phyloP scores from a whole-genome alignment of 2,113 vertebrate genomes.

The Tyto alba region DNA sequence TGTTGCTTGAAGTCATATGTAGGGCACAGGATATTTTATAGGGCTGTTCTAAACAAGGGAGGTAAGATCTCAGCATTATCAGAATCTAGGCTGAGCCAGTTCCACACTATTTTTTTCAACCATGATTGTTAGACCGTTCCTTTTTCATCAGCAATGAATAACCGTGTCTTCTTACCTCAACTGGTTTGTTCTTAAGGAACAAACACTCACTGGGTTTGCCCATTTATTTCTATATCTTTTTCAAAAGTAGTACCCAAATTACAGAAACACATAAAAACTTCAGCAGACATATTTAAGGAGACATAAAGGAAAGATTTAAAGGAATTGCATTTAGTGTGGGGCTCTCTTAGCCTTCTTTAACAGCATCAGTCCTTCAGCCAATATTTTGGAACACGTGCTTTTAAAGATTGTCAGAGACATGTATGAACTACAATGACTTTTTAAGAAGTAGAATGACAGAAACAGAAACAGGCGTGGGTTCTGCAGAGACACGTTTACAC shows the following conservation, averaged over 20 bases:
- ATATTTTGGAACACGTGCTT: neutral
- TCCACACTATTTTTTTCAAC: neutral
- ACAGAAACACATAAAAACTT: neutral
- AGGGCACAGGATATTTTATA: neutral
- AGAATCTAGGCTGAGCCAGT: neutral
- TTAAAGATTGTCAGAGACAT: neutral
- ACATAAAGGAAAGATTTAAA: neutral
- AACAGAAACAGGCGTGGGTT: neutral
- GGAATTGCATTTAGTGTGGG: neutral
- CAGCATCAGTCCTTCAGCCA: neutral
- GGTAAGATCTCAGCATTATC: neutral
- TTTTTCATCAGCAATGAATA: neutral
- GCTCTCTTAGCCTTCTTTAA: neutral
- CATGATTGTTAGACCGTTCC: neutral
- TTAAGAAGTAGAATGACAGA: neutral
- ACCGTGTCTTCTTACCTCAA: neutral
- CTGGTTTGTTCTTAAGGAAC: neutral
- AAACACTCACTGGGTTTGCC: neutral
- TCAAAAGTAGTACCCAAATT: neutral
- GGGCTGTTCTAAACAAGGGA: neutral
- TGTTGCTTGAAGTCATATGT: neutral
- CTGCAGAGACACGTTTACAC: fast-evolving
- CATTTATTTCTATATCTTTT: neutral
- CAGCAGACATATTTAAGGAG: neutral
- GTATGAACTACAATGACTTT: neutral